phyloP scores from a whole-genome alignment of 2,888 invertebrate species.

The Parascotia fuliginaria region DNA sequence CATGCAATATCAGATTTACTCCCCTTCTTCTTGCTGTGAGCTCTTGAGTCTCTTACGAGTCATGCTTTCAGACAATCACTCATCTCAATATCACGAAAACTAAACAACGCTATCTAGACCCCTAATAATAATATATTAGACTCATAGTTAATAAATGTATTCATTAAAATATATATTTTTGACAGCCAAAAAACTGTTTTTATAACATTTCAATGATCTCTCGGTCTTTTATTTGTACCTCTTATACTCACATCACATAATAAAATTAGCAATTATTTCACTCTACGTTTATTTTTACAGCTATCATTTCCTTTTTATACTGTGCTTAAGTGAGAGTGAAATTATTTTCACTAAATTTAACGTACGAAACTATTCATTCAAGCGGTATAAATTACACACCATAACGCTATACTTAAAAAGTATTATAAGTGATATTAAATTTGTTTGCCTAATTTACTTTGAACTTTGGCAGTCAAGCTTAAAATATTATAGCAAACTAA shows the following conservation, averaged over 20 bases:
- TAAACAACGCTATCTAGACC: no score
- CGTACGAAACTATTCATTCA: background rate
- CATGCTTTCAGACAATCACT: no score
- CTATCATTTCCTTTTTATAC: background rate
- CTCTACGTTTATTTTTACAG: constrained; percentile 1
- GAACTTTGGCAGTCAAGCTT: no score
- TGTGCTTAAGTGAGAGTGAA: background rate
- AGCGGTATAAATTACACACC: constrained; percentile 1
- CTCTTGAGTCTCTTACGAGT: no score
- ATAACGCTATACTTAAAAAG: no score
- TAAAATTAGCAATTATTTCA: background rate
- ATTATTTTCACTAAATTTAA: constrained; percentile 1
- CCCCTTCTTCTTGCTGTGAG: no score
- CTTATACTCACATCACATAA: background rate
- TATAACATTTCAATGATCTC: background rate
- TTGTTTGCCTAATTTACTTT: no score
- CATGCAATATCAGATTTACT: no score
- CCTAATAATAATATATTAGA: no score
- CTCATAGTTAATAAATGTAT: no score
- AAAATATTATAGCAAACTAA: background rate
- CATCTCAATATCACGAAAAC: no score
- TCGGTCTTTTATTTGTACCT: background rate
- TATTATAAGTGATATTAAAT: no score
- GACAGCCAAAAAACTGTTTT: background rate
- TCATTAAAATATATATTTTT: background rate